Percentiles rank a stretch among this genome's conserved stretches.
These are phyloP conservation scores for Castor canadensis DNA, from an alignment of 2,113 vertebrate genomes.

Conservation along the genomic window DNA sequence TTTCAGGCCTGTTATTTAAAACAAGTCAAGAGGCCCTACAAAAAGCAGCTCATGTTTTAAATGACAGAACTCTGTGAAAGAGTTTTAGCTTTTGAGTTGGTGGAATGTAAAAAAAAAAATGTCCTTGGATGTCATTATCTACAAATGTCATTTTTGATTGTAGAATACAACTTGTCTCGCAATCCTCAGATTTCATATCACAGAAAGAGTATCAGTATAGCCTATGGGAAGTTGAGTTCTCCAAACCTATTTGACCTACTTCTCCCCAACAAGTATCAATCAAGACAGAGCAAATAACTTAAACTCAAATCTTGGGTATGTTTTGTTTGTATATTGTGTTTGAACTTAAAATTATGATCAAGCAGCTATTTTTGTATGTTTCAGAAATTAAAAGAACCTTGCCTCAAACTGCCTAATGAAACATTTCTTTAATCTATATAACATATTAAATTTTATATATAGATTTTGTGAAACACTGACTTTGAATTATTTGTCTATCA, in stretches of 20 bases:
- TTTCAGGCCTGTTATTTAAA: neutral
- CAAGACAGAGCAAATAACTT: neutral
- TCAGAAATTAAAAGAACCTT: neutral
- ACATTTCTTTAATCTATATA: neutral
- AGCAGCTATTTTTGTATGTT: neutral
- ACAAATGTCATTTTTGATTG: conserved; percentile 35
- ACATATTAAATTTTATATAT: conserved; percentile 18
- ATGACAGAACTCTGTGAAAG: neutral
- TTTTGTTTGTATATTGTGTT: conserved; percentile 42
- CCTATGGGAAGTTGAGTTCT: conserved; percentile 18
- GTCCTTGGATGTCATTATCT: conserved; percentile 20
- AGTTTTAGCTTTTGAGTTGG: neutral
- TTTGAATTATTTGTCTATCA: conserved; percentile 1
- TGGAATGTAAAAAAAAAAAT: conserved; percentile 23
- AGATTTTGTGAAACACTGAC: conserved; percentile 38
- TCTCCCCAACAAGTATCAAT: neutral
- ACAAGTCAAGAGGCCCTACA: neutral
- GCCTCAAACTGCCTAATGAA: conserved; percentile 11
- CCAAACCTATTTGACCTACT: neutral
- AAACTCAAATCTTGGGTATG: neutral
- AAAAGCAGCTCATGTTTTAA: neutral
- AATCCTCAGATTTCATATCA: neutral
- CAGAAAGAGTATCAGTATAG: conserved; percentile 21
- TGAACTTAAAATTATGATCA: neutral
- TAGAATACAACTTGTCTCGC: neutral